A percentile compares a stretch with the other conserved stretches of the same genome.
Evolutionary conservation across 2,113 vertebrate species (phyloP).

Genomic region (Malurus elegans): DNA sequence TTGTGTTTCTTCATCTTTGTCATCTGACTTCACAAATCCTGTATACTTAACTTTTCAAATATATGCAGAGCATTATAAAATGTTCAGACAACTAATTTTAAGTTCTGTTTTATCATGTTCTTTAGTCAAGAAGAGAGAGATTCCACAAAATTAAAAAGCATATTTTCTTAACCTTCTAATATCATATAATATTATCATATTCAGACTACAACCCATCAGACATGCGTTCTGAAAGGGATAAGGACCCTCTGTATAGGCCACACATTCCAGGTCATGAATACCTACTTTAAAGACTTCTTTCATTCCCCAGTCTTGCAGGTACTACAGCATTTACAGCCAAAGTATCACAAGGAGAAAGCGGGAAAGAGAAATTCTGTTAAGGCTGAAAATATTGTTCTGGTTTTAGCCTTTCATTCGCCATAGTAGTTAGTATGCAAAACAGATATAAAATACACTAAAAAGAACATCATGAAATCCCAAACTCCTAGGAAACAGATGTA

Average conservation of each 20-base stretch:
- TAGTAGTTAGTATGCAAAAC: background rate
- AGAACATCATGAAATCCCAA: background rate
- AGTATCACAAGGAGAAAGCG: background rate
- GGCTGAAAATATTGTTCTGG: background rate
- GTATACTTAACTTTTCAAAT: background rate
- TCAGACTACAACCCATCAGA: background rate
- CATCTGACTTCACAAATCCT: background rate
- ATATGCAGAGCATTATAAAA: background rate
- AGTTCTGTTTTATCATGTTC: background rate
- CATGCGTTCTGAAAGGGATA: background rate
- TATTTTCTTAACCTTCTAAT: background rate
- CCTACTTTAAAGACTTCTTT: background rate
- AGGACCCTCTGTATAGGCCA: background rate
- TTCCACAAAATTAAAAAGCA: background rate
- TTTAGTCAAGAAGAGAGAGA: background rate
- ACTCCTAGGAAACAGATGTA: background rate
- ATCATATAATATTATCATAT: background rate
- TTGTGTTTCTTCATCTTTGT: background rate
- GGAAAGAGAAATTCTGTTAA: background rate
- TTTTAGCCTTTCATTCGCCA: background rate
- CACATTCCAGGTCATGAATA: background rate
- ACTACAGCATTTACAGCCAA: background rate
- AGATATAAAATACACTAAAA: background rate
- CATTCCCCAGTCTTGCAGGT: background rate
- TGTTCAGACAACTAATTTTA: background rate